These are phyloP conservation scores for Nesometra sesokonis DNA, from an alignment of 35 echinoderm and acorn worm genomes.

Conservation along the genomic window DNA sequence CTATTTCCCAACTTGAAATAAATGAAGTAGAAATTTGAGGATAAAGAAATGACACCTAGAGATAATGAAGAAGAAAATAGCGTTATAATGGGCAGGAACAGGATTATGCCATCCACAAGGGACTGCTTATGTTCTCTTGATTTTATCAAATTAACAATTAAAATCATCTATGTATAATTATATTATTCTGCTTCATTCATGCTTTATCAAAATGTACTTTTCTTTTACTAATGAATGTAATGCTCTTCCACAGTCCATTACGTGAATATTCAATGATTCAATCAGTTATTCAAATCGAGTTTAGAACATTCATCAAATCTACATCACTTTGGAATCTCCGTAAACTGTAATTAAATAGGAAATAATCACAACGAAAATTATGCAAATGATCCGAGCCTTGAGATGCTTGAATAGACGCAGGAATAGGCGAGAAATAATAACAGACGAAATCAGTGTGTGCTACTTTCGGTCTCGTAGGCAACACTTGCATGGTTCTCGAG, in stretches of 20 bases:
- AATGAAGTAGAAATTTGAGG: no score
- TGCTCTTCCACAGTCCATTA: neutral
- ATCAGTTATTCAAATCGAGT: neutral
- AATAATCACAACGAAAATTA: neutral
- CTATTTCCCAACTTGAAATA: no score
- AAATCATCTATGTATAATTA: no score
- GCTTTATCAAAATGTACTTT: neutral
- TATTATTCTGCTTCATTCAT: no score
- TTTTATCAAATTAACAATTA: no score
- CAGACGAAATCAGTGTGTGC: neutral
- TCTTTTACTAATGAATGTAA: neutral
- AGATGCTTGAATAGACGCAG: neutral
- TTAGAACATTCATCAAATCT: neutral
- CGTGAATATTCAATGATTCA: neutral
- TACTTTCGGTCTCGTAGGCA: neutral
- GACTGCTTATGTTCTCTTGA: no score
- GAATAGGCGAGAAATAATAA: neutral
- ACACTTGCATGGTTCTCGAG: neutral
- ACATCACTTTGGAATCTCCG: neutral
- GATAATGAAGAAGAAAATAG: no score
- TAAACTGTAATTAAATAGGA: neutral
- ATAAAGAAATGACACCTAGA: no score
- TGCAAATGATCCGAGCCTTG: neutral
- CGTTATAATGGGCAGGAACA: no score
- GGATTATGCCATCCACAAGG: no score